Conservation (phyloP, 2,113 vertebrate genomes). For the Phaetusa simplex region DNA sequence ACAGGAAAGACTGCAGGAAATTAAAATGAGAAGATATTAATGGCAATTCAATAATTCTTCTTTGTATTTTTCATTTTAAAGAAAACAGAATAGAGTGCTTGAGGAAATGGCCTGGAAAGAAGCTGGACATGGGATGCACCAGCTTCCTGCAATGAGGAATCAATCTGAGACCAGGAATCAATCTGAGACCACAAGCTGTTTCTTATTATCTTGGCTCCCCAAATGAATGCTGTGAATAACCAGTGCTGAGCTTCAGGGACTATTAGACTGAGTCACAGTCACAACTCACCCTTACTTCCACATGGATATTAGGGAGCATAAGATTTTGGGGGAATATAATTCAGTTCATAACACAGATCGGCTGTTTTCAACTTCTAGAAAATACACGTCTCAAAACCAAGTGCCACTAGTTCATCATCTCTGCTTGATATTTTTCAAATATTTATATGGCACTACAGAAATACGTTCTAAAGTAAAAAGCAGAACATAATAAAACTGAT, state of each 20-base stretch:
- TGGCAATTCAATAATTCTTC: not conserved
- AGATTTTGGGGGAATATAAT: not conserved
- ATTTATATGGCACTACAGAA: not conserved
- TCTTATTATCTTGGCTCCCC: not conserved
- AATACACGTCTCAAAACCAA: not conserved
- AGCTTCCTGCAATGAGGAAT: not conserved
- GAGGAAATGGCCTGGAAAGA: not conserved
- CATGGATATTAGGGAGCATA: not conserved
- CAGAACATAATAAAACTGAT: not conserved
- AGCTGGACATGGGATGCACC: not conserved
- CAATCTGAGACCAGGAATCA: not conserved
- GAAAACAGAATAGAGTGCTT: not conserved
- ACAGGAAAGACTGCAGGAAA: not conserved
- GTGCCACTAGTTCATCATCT: not conserved
- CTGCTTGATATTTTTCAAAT: not conserved
- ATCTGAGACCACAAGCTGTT: not conserved
- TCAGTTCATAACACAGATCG: not conserved
- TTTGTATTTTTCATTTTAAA: not conserved
- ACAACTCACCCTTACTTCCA: not conserved
- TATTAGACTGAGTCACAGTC: not conserved
- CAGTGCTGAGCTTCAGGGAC: not conserved
- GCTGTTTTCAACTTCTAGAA: not conserved
- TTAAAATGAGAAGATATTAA: not conserved
- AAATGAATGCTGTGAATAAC: not conserved
- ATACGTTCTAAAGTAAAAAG: not conserved